These are phyloP conservation scores for Ctenodactylus gundi DNA, from an alignment of 2,113 vertebrate genomes.

Conservation along the genomic window DNA sequence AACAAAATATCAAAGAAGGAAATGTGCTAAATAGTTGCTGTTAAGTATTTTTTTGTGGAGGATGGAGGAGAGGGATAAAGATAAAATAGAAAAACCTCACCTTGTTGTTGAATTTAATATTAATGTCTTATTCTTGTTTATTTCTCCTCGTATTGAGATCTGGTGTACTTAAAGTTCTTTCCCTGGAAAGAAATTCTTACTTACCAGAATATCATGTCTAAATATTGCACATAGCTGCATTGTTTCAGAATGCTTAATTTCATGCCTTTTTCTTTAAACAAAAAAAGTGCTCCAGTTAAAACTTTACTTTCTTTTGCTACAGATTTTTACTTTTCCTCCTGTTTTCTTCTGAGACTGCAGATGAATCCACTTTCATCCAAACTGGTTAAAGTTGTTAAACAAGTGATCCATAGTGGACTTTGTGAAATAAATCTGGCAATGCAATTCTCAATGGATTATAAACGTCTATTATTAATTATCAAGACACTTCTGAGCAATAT, in stretches of 20 bases:
- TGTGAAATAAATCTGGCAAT: constrained; percentile 58
- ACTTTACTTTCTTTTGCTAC: constrained; percentile 32
- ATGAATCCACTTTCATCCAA: constrained; percentile 18
- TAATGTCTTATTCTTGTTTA: constrained; percentile 34
- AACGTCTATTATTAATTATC: constrained; percentile 60
- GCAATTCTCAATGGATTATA: constrained; percentile 43
- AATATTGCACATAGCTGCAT: not conserved
- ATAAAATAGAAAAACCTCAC: not conserved
- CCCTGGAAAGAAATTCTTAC: not conserved
- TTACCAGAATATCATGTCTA: not conserved
- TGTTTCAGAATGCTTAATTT: constrained; percentile 34
- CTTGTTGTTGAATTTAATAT: not conserved
- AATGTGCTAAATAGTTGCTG: not conserved
- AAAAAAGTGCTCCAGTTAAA: constrained; percentile 36
- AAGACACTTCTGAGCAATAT: constrained; percentile 55
- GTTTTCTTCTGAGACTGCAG: constrained; percentile 16
- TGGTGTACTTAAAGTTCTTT: not conserved
- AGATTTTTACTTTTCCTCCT: not conserved
- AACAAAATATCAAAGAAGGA: constrained; percentile 1
- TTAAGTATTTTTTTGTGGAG: not conserved
- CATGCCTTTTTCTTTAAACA: constrained; percentile 39
- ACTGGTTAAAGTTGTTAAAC: constrained; percentile 49
- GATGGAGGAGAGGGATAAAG: not conserved
- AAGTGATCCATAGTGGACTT: not conserved
- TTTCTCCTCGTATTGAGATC: not conserved